Evolutionary conservation across 2,797 vertebrate species (phyloP).

Genomic region (Onychomys torridus): DNA sequence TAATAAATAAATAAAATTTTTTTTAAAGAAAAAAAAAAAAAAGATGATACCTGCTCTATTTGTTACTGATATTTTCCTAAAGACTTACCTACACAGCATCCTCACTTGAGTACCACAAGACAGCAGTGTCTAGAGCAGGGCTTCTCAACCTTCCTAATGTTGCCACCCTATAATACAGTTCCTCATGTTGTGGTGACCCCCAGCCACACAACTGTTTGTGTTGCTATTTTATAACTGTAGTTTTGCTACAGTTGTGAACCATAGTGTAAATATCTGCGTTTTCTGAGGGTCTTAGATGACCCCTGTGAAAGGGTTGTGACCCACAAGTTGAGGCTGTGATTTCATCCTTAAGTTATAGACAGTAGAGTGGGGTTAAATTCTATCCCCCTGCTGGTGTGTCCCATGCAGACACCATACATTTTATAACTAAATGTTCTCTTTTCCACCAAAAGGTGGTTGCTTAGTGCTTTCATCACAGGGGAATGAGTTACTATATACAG

Average conservation of each 20-base stretch:
- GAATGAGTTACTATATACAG: neutral
- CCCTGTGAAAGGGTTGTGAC: neutral
- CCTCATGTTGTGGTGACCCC: neutral
- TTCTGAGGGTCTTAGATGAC: neutral
- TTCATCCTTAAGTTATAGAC: neutral
- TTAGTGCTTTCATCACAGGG: neutral
- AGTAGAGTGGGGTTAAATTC: neutral
- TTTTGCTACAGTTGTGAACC: neutral
- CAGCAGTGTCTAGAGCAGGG: too few species aligned
- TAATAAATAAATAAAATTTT: too few species aligned
- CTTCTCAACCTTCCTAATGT: too few species aligned
- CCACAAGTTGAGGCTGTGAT: too few species aligned
- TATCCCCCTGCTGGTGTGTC: neutral
- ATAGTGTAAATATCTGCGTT: neutral
- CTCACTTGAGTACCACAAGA: neutral
- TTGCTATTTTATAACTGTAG: neutral
- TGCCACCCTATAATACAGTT: neutral
- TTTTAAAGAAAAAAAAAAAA: too few species aligned
- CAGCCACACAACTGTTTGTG: neutral
- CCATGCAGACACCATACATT: neutral
- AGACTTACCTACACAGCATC: neutral
- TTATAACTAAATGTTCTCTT: neutral
- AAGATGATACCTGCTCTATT: neutral
- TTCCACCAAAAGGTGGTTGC: neutral
- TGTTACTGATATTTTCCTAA: neutral